Evolutionary conservation across 2,888 invertebrate species (phyloP), one percentile per base, ranked within the genome.

Genomic region (Pocota personata): DNA sequence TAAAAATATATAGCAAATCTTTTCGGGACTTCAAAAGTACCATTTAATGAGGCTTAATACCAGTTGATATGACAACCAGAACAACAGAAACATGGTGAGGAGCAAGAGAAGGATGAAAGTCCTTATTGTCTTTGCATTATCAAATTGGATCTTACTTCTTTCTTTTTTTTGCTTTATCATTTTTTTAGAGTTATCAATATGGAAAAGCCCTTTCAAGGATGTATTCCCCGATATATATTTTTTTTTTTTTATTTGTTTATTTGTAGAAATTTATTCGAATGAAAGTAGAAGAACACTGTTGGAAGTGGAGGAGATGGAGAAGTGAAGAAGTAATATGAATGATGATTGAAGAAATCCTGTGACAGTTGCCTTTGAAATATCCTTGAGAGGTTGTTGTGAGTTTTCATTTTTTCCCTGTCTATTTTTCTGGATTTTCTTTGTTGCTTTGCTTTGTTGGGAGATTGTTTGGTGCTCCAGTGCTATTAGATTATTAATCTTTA

Each of bases 351-450:
- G 55, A 69, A 69, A 57, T 66, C 52, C 62, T 62, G 52, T 66
- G 67, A 76, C 58, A 69, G 69, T 57, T 69, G 58, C 37, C 57
- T 67, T 76, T 67, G 76, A 67, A 78, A 71, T 71, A 71, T 78
- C 55, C 62, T 55, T 71, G 55, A 78, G 58, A 48, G 40, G 46
- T 71, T 71, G 43, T 60, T 67, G 46, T 55, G 75, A 66, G 43
- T 35, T 71, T 57, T 64, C 24, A 69, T 67, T 50, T 37, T 55
- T 46, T 24, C 46, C n/a, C 2, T 37, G 10, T 30, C 16, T 24
- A 3, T 30, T 10, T 55, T n/a, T 21, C 21, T 62, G 4, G 14
- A n/a, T n/a, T 0, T 35, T 35, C 7, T 50, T 8, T 43, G 16
- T 32, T 19, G 16, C 3, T 58, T 46, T 16, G 8, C 57, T 71